Evolutionary conservation across 1,140 invertebrate species (phyloP), one percentile per base, ranked within the genome.

Genomic region (Hylyphantes graminicola): DNA sequence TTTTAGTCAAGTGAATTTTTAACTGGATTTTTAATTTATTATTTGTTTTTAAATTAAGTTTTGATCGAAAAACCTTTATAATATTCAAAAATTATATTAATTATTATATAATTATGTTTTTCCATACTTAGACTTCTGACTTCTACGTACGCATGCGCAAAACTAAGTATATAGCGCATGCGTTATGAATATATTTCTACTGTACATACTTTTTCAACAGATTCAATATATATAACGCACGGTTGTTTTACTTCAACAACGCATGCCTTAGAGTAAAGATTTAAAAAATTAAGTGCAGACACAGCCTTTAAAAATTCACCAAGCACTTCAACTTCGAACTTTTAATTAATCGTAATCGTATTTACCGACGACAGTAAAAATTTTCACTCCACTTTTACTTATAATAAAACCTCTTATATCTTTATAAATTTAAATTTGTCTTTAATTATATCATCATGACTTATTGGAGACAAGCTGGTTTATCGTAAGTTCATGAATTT

Each of bases 381-480:
- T 7, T 12, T 59, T 3, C 57, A 13, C 3, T 13, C 12, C 57
- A n/a, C n/a, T 59, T 59, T n/a, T 59, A 59, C 57, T 59, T 59
- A 13, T 3, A 59, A 13, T 12, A 59, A 59, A n/a, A 59, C n/a
- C 12, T 13, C n/a, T 59, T 13, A 59, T 59, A 13, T 12, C 12
- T 13, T n/a, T 59, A 13, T n/a, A 10, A n/a, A 0, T 9, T 53
- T 11, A 17, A 6, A 10, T 17, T 50, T 54, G 11, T 4, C 7
- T n/a, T 59, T 9, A 70, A 6, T 54, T 11, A 70, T 8, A 15
- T 7, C 68, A 70, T 53, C 19, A 82, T 82, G 79, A 74, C 79
- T 64, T 82, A 82, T 12, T 82, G 79, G 79, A 21, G 79, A 53
- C 79, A 82, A 74, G 79, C 79, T 35, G 79, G 79, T 35, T 21